A percentile compares a stretch with the other conserved stretches of the same genome.
Evolutionary conservation across 1,140 invertebrate genomes (phyloP).

Genomic region (Solenopsis invicta): DNA sequence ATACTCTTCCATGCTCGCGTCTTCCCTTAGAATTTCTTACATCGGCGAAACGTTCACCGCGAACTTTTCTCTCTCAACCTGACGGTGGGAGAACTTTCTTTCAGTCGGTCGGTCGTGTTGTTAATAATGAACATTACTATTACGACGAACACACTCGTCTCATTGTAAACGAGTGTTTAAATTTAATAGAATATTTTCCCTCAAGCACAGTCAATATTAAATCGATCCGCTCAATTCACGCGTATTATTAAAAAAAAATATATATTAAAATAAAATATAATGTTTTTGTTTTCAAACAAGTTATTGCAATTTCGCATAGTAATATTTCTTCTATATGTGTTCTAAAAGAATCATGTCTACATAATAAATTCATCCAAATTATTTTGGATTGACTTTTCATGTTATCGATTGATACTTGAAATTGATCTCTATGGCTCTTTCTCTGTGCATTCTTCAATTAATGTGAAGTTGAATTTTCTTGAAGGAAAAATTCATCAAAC

Average conservation of each 20-base stretch:
- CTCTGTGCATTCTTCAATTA: not conserved
- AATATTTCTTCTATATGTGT: not conserved
- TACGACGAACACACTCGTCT: constrained; percentile 35
- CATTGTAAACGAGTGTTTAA: not conserved
- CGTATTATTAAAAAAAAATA: not conserved
- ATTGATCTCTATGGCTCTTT: not conserved
- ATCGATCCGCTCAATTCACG: not conserved
- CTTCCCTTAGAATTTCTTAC: constrained; percentile 64
- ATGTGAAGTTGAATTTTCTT: not conserved
- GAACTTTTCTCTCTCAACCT: constrained; percentile 36
- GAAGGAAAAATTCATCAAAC: not conserved
- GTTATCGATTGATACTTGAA: not conserved
- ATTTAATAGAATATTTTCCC: constrained; percentile 42
- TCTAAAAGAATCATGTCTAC: not conserved
- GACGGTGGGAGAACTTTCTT: constrained; percentile 30
- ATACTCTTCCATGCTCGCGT: constrained; percentile 25
- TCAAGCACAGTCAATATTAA: not conserved
- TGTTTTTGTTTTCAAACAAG: not conserved
- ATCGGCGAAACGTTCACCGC: constrained; percentile 50
- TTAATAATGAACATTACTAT: constrained; percentile 61
- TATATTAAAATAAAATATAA: too few relatives aligned
- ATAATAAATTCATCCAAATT: not conserved
- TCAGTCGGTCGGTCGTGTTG: constrained; percentile 18
- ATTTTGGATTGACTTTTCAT: not conserved
- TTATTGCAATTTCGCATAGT: not conserved